phyloP scores from a whole-genome alignment of 2,113 vertebrate genomes.

The Syngnathoides biaculeatus region DNA sequence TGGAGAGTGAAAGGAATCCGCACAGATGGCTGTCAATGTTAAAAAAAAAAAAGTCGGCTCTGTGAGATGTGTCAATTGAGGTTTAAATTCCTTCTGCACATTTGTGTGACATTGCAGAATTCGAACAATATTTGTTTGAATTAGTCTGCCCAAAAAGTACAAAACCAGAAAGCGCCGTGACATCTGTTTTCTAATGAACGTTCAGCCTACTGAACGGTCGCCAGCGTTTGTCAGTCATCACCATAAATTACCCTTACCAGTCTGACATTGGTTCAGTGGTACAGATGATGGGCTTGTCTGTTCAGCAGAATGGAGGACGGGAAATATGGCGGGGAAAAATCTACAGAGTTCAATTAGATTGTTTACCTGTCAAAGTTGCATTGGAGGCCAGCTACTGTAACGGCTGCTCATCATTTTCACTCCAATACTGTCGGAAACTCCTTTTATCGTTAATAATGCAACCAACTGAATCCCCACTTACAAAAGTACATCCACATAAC shows the following conservation, averaged over 20 bases:
- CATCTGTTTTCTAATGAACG: slow-evolving; percentile 79
- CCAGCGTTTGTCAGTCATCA: slow-evolving; percentile 78
- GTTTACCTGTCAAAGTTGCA: slow-evolving; percentile 76
- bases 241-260: slow-evolving; percentile 74
- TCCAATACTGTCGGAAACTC: slow-evolving; percentile 59
- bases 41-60: slow-evolving; percentile 68
- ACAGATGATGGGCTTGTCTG: slow-evolving; percentile 73
- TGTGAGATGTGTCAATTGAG: slow-evolving; percentile 78
- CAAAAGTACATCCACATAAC: slow-evolving; percentile 21
- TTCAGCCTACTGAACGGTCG: slow-evolving; percentile 72
- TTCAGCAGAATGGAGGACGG: slow-evolving; percentile 63
- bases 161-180: slow-evolving; percentile 66
- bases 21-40: slow-evolving; percentile 81
- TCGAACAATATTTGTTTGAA: slow-evolving; percentile 71
- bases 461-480: slow-evolving; percentile 53
- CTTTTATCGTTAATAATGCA: slow-evolving; percentile 57
- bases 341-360: slow-evolving; percentile 71
- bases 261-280: slow-evolving; percentile 71
- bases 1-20: slow-evolving; percentile 76
- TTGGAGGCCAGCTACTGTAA: slow-evolving; percentile 48
- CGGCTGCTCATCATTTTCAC: slow-evolving; percentile 63
- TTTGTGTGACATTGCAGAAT: slow-evolving; percentile 76
- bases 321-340: slow-evolving; percentile 60
- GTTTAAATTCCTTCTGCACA: slow-evolving; percentile 76
- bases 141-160: slow-evolving; percentile 66